Base-by-base conservation (phyloP, 2,888 invertebrate genomes). In the Drosophila prostipennis region DNA sequence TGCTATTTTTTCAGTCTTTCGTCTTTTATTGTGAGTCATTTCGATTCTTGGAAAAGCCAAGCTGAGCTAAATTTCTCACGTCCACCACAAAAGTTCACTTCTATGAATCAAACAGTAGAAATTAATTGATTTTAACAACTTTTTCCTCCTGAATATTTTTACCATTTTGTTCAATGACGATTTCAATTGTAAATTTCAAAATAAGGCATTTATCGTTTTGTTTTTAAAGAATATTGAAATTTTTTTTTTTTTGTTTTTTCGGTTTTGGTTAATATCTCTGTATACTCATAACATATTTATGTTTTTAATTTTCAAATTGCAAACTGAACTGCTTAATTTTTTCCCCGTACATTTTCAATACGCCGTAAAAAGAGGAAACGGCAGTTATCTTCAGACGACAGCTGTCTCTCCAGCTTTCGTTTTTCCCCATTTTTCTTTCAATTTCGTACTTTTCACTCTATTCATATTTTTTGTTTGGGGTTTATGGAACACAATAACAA, bases 401-500 rank as follows among this genome's bases (percentile, higher is more conserved):
- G 69, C 73, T 76, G 57, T 59, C 57, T 54, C 45, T 54, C 45
- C 46, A 29, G 43, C 13, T 16, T 43, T 43, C 23, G 5, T 29
- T 36, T 19, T 37, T 29, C 3, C 43, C 7, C 34, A 14, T 42
- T 54, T 73, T 69, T 23, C 71, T 57, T 75, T 60, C 56, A 56
- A 34, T 56, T 58, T 58, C 34, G 57, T 57, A 32, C 59, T 65
- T 64, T 52, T 55, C 68, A 34, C 19, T 40, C 48, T 40, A 40
- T 59, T 65, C 56, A 74, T 58, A 46, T 53, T 53, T 26, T 37
- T 40, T 26, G 36, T 26, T 36, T 23, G 36, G 54, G 72, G 72
- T 70, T 85, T 79, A 79, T 77, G 79, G 51, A 81, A 81, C 81
- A 84, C 85, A 87, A 87, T 87, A 82, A 82, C 87, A 85, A 77